A percentile compares a stretch with the other conserved stretches of the same genome.
Conservation (phyloP, 2,888 invertebrate species). For the Myathropa florea region DNA sequence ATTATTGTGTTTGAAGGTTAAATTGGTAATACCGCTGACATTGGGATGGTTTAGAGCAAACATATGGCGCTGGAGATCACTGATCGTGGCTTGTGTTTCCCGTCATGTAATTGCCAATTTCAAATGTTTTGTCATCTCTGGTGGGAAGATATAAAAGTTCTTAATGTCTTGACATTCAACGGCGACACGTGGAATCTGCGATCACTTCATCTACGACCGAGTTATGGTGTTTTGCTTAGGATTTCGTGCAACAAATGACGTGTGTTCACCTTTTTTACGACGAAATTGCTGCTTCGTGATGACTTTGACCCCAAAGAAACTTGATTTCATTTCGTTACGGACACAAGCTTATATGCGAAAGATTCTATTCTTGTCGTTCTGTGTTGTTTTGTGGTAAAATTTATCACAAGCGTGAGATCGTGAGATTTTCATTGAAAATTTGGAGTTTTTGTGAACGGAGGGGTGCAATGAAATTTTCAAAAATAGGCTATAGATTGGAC, state of each 20-base stretch:
- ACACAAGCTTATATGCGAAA: background rate
- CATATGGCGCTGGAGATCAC: slow-evolving; percentile 36
- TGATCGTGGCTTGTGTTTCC: slow-evolving; percentile 7
- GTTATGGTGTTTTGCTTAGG: background rate
- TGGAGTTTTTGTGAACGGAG: background rate
- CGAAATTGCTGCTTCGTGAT: background rate
- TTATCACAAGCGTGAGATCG: background rate
- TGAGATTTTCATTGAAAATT: background rate
- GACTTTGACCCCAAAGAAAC: background rate
- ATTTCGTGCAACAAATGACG: background rate
- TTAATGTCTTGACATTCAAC: background rate
- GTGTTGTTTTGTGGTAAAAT: background rate
- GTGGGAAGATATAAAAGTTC: too few relatives aligned
- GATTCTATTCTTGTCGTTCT: background rate
- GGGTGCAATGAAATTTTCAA: too few relatives aligned
- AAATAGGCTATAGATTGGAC: too few relatives aligned
- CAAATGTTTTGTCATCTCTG: background rate
- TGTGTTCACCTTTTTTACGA: background rate
- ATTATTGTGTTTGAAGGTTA: slow-evolving; percentile 65
- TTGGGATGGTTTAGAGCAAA: slow-evolving; percentile 38
- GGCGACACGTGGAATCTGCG: background rate
- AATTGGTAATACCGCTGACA: slow-evolving; percentile 61
- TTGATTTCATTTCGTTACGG: background rate
- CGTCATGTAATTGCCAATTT: background rate
- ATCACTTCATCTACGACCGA: background rate